phyloP scores from a whole-genome alignment of 2,888 invertebrate species.

The Meteorus cinctellus region DNA sequence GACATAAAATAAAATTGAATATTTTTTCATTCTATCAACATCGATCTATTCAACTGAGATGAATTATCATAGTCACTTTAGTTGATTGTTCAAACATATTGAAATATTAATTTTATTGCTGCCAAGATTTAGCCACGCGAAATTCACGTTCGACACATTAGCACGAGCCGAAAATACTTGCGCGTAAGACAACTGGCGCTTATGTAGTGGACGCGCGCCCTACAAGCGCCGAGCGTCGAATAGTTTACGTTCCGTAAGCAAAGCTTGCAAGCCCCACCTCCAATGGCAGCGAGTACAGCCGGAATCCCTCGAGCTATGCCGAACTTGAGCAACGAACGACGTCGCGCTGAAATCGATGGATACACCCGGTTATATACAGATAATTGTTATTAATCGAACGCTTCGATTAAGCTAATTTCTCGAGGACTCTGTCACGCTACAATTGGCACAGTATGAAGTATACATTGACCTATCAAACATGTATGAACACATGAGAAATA shows the following conservation, averaged over 20 bases:
- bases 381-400: conserved; percentile 55
- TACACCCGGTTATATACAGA: conserved; percentile 51
- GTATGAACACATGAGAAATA: neutral
- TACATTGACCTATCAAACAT: neutral
- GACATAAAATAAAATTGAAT: too few species aligned
- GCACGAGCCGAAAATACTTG: conserved; percentile 22
- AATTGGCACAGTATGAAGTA: conserved; percentile 12
- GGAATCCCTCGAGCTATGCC: conserved; percentile 55
- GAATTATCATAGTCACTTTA: neutral
- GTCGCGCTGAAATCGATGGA: conserved; percentile 54
- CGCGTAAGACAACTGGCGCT: conserved; percentile 14
- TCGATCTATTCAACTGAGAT: too few species aligned
- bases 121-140: neutral
- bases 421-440: conserved; percentile 29
- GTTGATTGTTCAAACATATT: too few species aligned
- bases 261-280: conserved; percentile 60
- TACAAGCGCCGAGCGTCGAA: conserved; percentile 59
- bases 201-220: conserved; percentile 46
- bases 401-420: conserved; percentile 52
- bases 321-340: conserved; percentile 52
- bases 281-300: conserved; percentile 49
- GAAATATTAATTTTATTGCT: too few species aligned
- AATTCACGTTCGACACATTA: neutral
- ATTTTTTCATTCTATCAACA: too few species aligned
- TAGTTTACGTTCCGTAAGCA: conserved; percentile 54